phyloP scores from a whole-genome alignment of 1,140 invertebrate species.

The Hypothenemus hampei region DNA sequence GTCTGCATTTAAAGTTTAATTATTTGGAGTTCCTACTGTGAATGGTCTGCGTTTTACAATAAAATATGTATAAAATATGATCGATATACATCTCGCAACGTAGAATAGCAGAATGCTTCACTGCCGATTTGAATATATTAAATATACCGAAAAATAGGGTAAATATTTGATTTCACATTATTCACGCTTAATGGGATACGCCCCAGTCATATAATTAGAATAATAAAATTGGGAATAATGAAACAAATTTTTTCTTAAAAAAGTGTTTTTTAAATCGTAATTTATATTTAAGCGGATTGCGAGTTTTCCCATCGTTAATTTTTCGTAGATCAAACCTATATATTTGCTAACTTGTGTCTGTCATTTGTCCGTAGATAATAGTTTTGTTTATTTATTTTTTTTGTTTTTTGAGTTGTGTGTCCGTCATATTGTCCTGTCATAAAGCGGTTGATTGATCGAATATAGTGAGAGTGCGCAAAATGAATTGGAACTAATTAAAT shows the following conservation, averaged over 20 bases:
- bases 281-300: no score
- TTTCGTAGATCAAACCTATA: conserved; percentile 19
- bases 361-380: conserved; percentile 46
- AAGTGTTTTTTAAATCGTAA: no score
- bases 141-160: conserved; percentile 11
- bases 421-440: conserved; percentile 41
- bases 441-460: conserved; percentile 28
- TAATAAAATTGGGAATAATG: no score
- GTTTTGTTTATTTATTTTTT: conserved; percentile 37
- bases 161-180: conserved; percentile 18
- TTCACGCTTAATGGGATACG: background rate
- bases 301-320: no score
- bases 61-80: no score
- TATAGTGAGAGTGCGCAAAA: conserved; percentile 27
- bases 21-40: no score
- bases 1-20: no score
- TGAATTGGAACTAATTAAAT: conserved; percentile 6
- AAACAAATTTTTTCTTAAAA: no score
- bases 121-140: conserved; percentile 10
- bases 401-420: conserved; percentile 34
- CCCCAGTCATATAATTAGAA: no score
- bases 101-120: no score
- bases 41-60: no score
- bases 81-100: no score
- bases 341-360: conserved; percentile 45